phyloP scores from a whole-genome alignment of 2,797 vertebrate species.

The Hyperoplus immaculatus region DNA sequence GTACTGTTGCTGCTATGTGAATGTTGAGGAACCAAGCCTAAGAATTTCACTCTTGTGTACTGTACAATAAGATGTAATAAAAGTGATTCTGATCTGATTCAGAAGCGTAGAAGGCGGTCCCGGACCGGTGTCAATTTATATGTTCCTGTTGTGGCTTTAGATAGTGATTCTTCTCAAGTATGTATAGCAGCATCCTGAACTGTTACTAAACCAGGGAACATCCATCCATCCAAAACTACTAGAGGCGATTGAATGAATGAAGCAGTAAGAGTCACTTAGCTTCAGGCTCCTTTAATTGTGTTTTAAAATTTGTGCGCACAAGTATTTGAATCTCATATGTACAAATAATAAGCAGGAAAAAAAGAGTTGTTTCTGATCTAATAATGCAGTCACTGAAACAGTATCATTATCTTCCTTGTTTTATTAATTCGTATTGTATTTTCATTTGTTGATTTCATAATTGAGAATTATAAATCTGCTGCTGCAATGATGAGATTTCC shows the following conservation, averaged over 20 bases:
- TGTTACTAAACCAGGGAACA: not conserved
- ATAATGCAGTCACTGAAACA: not conserved
- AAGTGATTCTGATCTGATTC: no score
- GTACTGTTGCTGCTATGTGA: no score
- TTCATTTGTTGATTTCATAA: slow-evolving; percentile 12
- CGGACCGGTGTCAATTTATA: no score
- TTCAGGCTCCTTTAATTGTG: not conserved
- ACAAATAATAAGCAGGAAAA: not conserved
- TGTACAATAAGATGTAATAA: no score
- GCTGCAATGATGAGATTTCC: slow-evolving; percentile 21
- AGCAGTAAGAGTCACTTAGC: not conserved
- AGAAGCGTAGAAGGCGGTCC: no score
- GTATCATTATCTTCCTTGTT: not conserved
- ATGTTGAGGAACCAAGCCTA: no score
- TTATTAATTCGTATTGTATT: not conserved
- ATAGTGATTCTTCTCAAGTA: not conserved
- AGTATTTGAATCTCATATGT: slow-evolving; percentile 4
- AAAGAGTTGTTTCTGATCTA: not conserved
- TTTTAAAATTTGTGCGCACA: not conserved
- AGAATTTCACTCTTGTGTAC: no score
- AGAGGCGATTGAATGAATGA: not conserved
- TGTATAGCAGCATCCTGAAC: not conserved
- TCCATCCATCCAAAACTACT: not conserved
- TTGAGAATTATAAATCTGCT: slow-evolving; percentile 14
- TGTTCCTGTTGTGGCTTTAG: no score